A percentile compares a stretch with the other conserved stretches of the same genome.
Conservation (phyloP, 2,888 invertebrate genomes). For the Lepidocyrtinus sp. region DNA sequence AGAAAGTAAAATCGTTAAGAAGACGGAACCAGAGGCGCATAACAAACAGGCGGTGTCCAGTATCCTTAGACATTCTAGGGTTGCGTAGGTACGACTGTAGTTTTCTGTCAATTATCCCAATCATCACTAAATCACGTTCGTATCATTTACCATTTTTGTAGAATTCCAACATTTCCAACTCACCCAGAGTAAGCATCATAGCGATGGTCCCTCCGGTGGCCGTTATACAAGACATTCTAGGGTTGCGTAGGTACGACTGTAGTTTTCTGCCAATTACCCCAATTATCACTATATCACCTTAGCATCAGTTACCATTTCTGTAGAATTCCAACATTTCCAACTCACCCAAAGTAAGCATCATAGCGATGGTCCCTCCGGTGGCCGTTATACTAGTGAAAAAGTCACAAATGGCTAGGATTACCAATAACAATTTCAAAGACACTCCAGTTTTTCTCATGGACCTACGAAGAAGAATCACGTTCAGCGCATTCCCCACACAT, state of each 20-base stretch:
- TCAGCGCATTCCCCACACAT: neutral
- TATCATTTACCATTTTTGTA: neutral
- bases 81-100: neutral
- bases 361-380: neutral
- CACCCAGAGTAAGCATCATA: neutral
- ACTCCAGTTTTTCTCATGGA: neutral
- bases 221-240: neutral
- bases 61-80: neutral
- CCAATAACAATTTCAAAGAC: neutral
- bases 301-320: neutral
- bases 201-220: neutral
- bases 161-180: neutral
- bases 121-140: neutral
- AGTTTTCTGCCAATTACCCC: no score
- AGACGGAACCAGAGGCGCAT: neutral
- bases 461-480: neutral
- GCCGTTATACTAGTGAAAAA: neutral
- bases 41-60: neutral
- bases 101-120: neutral
- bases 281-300: neutral
- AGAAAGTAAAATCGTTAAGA: neutral
- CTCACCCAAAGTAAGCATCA: neutral
- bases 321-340: neutral
- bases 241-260: no score
- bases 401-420: neutral